Conservation (phyloP, 2,797 vertebrate genomes). For the Sylvia borin region DNA sequence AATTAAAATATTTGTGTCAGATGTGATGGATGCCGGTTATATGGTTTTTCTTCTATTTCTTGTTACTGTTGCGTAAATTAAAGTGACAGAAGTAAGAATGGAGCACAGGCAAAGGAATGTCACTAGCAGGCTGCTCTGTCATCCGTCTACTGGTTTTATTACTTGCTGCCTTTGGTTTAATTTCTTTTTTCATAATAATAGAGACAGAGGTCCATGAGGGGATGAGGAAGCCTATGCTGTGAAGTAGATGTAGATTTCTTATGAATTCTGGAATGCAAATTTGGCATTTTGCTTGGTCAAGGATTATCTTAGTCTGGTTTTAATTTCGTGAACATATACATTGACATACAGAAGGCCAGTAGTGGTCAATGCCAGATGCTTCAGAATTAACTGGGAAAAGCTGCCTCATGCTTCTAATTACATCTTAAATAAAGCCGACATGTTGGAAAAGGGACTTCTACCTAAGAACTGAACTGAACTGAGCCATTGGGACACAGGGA, state of each 20-base stretch:
- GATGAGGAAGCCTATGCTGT: not conserved
- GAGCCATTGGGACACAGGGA: not conserved
- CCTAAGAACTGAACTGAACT: not conserved
- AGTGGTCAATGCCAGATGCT: not conserved
- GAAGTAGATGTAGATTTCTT: not conserved
- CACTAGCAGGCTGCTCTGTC: not conserved
- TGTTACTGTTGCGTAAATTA: not conserved
- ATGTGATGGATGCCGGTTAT: not conserved
- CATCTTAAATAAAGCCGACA: not conserved
- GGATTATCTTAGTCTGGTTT: slow-evolving; percentile 7
- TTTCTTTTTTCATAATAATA: not conserved
- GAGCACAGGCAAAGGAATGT: not conserved
- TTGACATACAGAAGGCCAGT: slow-evolving; percentile 25
- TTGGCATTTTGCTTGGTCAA: not conserved
- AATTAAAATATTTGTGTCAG: not conserved
- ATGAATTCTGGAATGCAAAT: not conserved
- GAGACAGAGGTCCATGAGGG: not conserved
- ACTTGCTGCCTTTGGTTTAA: not conserved
- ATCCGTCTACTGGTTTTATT: not conserved
- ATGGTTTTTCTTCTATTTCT: not conserved
- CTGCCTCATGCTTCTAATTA: slow-evolving; percentile 2
- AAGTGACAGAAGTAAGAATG: not conserved
- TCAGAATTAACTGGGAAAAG: not conserved
- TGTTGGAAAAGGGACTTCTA: not conserved
- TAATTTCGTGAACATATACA: not conserved